These are phyloP conservation scores for Fulica atra DNA, from an alignment of 2,113 vertebrate species.

Conservation along the genomic window DNA sequence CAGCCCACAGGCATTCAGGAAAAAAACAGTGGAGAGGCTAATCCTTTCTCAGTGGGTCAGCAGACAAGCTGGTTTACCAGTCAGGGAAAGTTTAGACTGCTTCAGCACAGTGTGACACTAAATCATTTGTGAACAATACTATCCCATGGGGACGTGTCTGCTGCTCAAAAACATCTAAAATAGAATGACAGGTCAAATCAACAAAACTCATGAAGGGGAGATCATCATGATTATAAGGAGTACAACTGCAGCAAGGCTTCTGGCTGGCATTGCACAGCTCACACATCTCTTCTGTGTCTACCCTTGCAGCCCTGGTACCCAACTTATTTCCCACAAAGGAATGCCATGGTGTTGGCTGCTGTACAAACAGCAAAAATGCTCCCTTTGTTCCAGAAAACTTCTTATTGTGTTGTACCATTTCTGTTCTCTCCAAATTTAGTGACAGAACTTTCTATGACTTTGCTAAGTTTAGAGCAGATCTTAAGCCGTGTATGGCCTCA, in stretches of 20 bases:
- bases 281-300: background rate
- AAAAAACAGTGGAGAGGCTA: background rate
- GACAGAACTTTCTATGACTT: background rate
- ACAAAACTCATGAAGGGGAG: background rate
- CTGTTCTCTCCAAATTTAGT: background rate
- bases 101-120: background rate
- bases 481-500: background rate
- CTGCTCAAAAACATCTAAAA: background rate
- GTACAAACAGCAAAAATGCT: background rate
- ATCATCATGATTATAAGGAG: background rate
- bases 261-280: background rate
- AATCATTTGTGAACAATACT: background rate
- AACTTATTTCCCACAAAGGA: background rate
- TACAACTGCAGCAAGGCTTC: background rate
- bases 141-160: background rate
- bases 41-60: background rate
- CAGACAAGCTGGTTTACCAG: background rate
- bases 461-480: background rate
- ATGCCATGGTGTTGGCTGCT: background rate
- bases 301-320: background rate
- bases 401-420: background rate
- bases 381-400: background rate
- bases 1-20: background rate
- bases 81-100: background rate
- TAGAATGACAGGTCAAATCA: conserved; percentile 19